A percentile compares a stretch with the other conserved stretches of the same genome.
These are phyloP conservation scores for Phasia obesa DNA, from an alignment of 2,888 invertebrate genomes.

Conservation along the genomic window DNA sequence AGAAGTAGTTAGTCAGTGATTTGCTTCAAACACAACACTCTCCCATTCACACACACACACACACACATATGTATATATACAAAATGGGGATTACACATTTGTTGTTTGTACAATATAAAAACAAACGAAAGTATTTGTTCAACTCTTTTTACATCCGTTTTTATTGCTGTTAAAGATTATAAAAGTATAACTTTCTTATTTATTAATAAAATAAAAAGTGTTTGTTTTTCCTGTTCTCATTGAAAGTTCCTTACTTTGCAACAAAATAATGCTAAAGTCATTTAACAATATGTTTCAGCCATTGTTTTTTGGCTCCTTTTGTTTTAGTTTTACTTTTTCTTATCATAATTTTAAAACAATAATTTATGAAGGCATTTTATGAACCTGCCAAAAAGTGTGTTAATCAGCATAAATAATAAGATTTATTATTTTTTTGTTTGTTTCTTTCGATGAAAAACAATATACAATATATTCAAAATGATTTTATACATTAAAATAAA, in stretches of 20 bases:
- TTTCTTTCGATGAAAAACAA: too few species aligned
- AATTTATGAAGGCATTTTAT: slow-evolving; percentile 28
- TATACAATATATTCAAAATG: too few species aligned
- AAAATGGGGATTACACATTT: neutral
- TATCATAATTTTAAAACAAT: slow-evolving; percentile 10
- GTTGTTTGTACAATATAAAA: neutral
- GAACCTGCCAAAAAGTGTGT: slow-evolving; percentile 51
- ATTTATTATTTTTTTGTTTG: neutral
- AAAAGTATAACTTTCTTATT: slow-evolving; percentile 31
- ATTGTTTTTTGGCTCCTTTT: slow-evolving; percentile 32
- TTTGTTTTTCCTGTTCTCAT: slow-evolving; percentile 1
- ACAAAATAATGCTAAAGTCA: slow-evolving; percentile 34
- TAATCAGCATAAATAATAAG: slow-evolving; percentile 35
- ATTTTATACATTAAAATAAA: too few species aligned
- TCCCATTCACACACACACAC: neutral
- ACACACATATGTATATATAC: neutral
- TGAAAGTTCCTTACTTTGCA: neutral
- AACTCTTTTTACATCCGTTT: neutral
- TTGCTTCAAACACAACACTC: neutral
- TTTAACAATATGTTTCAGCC: slow-evolving; percentile 30
- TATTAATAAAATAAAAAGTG: slow-evolving; percentile 9
- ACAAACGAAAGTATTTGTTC: slow-evolving; percentile 48
- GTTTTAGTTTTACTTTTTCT: slow-evolving; percentile 15
- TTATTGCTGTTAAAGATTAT: slow-evolving; percentile 12
- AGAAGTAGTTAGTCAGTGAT: neutral